These are phyloP conservation scores for Clarias magur DNA, from an alignment of 2,113 vertebrate species.

Conservation along the genomic window DNA sequence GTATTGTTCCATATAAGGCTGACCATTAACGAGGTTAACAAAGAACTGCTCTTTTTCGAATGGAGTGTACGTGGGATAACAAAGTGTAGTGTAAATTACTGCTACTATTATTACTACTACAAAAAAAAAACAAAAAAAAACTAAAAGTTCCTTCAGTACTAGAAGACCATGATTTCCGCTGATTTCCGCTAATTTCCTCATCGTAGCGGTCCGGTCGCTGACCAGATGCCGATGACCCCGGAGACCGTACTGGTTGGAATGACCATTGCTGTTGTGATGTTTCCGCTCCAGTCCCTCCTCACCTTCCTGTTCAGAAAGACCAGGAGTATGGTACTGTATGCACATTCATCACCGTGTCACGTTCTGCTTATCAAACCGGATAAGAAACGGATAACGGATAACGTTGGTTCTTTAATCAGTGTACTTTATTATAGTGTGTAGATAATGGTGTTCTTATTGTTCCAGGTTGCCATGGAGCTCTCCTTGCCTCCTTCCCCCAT, in stretches of 20 bases:
- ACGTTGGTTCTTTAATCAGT: slow-evolving; percentile 9
- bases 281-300: slow-evolving; percentile 76
- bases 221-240: slow-evolving; percentile 58
- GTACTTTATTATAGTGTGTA: neutral
- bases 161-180: neutral
- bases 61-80: neutral
- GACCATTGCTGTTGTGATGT: slow-evolving; percentile 66
- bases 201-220: slow-evolving; percentile 66
- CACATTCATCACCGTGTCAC: neutral
- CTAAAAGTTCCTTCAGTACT: neutral
- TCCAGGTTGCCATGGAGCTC: slow-evolving; percentile 70
- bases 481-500: slow-evolving; percentile 62
- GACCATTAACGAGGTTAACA: neutral
- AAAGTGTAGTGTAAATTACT: neutral
- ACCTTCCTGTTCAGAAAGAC: slow-evolving; percentile 72
- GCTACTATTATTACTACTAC: too few species aligned
- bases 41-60: neutral
- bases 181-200: neutral
- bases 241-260: slow-evolving; percentile 73
- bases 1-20: neutral
- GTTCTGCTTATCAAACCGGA: slow-evolving; percentile 12
- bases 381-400: neutral
- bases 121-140: too few species aligned
- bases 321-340: slow-evolving; percentile 59
- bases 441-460: neutral